Evolutionary conservation across 2,113 vertebrate species (phyloP), one percentile per base, ranked within the genome.

Genomic region (Bubalus kerabau): DNA sequence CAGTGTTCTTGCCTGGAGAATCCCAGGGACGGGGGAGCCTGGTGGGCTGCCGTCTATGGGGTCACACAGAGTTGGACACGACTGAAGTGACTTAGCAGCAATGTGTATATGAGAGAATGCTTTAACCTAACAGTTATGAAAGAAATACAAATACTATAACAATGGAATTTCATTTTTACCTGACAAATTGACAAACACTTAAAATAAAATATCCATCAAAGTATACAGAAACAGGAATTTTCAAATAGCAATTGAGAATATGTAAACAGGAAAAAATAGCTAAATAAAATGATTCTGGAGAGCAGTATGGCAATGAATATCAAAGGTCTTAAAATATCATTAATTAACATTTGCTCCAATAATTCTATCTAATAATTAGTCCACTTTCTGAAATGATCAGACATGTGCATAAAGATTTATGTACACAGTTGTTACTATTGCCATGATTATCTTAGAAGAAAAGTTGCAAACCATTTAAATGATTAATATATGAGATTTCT

Each of bases 351-450:
- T 74, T 94, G 46, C 23, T 67, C 12, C 28, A 46, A 64, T 64
- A 85, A 71, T 90, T 64, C 57, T 81, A 32, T 6, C 50, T 12
- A 15, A 43, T 74, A 82, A 67, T 43, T 59, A 64, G 48, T 54
- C 87, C 54, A 74, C 46, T 67, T 85, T 76, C 60, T 50, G 32
- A 90, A 90, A 96, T 43, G 88, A 83, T 57, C 23, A 96, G 50
- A 95, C 87, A 90, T n/a, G 16, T 60, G 2, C 46, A 62, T 12
- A 40, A 96, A 52, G 17, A 84, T 86, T 52, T 74, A 59, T 23
- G 40, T 32, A 50, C 15, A 80, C 2, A 52, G 19, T n/a, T 50
- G 1, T 32, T 81, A 9, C 28, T 56, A 11, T 12, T 57, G 48
- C 4, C 81, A 67, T 7, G 78, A 43, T 50, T 48, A 88, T 52